Evolutionary conservation across 92 coral and sea anemone genomes (phyloP), one percentile per base, ranked within the genome.

Genomic region (Parazoanthus swiftii): DNA sequence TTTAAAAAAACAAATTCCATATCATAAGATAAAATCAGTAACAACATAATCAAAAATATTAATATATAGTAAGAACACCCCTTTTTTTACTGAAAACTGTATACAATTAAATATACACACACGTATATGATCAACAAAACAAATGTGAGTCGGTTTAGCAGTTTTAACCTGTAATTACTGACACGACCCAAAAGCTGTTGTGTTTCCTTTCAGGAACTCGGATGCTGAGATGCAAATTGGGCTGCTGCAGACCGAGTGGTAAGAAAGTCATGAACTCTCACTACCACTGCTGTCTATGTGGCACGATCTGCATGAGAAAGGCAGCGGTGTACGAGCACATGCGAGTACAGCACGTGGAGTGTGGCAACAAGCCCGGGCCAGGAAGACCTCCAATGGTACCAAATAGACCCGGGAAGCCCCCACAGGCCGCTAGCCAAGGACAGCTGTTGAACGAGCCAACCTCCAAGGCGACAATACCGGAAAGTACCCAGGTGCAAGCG

Each of bases 211-310:
- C 75, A 95, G 98, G 98, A 76, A 86, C 76, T 58, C 98, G 90
- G 70, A 95, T 95, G 98, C 81, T 95, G 44, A 89, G 98, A 77
- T 95, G 98, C 86, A 95, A 95, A 48, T 92, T 95, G 77, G 98
- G 98, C 1, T 95, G 98, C 93, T 88, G 91, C 37, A 92, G 98
- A 16, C 94, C 98, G 0, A 93, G 89, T 66, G 98, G 98, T 16
- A 95, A 91, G 85, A 89, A 94, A 58, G 95, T 95, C 70, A 81
- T 93, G 44, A 95, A 95, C 87, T 95, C 98, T 3, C 98, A 95
- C 74, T 95, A 95, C 59, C 98, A 95, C 85, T 95, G 98, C 87
- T 95, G 95, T 86, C 77, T 95, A 82, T 95, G 98, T 81, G 98
- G 98, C 20, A 87, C 92, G 54, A 95, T 95, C 78, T 95, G 98